These are phyloP conservation scores for Amazona vittata DNA, from an alignment of 2,113 vertebrate genomes.

Conservation along the genomic window DNA sequence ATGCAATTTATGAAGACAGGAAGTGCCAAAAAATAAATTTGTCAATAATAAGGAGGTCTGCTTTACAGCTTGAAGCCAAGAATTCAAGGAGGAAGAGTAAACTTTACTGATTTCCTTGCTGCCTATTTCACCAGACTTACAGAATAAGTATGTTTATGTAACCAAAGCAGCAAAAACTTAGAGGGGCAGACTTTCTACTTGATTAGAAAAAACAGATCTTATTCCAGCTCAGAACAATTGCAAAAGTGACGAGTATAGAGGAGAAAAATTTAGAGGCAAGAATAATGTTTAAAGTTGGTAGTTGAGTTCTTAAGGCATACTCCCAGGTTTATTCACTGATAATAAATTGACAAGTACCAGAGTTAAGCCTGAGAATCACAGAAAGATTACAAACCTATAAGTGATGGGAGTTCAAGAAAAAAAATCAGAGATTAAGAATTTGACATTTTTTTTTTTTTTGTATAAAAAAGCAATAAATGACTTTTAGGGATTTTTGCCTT, in stretches of 20 bases:
- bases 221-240: background rate
- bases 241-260: background rate
- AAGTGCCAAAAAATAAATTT: conserved; percentile 44
- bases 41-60: conserved; percentile 28
- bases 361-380: background rate
- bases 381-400: background rate
- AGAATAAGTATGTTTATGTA: background rate
- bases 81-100: background rate
- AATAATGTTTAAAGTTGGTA: background rate
- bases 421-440: background rate
- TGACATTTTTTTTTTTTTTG: background rate
- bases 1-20: conserved; percentile 26
- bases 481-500: background rate
- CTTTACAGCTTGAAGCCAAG: background rate
- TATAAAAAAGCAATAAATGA: background rate
- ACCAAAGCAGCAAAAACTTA: background rate
- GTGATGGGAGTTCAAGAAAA: background rate
- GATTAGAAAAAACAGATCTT: background rate
- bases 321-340: background rate
- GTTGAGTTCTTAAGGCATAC: background rate
- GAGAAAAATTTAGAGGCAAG: background rate
- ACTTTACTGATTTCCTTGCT: background rate
- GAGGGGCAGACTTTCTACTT: background rate
- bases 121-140: background rate
- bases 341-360: background rate